These are phyloP conservation scores for Odontamblyopus lacepedii DNA, from an alignment of 2,797 vertebrate species.

Conservation along the genomic window DNA sequence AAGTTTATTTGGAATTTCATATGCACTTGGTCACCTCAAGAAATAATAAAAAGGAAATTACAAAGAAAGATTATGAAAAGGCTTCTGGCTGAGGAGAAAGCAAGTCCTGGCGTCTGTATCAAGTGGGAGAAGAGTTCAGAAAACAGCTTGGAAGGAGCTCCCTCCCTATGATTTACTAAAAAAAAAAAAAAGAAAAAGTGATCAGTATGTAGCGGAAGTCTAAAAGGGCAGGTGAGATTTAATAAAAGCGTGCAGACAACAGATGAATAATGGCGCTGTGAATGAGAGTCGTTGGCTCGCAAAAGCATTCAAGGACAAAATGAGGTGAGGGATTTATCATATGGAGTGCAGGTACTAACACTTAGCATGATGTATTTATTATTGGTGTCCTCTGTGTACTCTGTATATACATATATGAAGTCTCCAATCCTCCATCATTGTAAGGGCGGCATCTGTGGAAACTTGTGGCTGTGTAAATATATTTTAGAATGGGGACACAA, in stretches of 20 bases:
- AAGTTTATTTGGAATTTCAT: too few species aligned
- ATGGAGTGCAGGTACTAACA: neutral
- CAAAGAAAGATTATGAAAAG: neutral
- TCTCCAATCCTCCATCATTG: neutral
- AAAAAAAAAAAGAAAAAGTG: neutral
- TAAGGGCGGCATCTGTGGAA: too few species aligned
- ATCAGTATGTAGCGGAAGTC: neutral
- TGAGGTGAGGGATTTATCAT: constrained; percentile 8
- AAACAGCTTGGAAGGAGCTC: neutral
- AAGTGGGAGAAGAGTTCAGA: constrained; percentile 18
- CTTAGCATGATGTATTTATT: neutral
- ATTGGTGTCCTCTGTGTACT: neutral
- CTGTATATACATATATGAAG: neutral
- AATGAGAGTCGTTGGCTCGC: constrained; percentile 5
- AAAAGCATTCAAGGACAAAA: neutral
- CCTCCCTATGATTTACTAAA: constrained; percentile 13
- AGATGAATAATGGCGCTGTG: constrained; percentile 3
- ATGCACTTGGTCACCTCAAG: too few species aligned
- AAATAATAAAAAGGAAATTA: too few species aligned
- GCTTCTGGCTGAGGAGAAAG: constrained; percentile 12
- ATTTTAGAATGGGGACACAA: too few species aligned
- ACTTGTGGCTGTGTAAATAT: too few species aligned
- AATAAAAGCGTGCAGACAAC: constrained; percentile 8
- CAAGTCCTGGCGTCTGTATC: constrained; percentile 33
- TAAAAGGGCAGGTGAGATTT: constrained; percentile 9